Evolutionary conservation across 2,888 invertebrate species (phyloP).

Genomic region (Brachycybe producta): DNA sequence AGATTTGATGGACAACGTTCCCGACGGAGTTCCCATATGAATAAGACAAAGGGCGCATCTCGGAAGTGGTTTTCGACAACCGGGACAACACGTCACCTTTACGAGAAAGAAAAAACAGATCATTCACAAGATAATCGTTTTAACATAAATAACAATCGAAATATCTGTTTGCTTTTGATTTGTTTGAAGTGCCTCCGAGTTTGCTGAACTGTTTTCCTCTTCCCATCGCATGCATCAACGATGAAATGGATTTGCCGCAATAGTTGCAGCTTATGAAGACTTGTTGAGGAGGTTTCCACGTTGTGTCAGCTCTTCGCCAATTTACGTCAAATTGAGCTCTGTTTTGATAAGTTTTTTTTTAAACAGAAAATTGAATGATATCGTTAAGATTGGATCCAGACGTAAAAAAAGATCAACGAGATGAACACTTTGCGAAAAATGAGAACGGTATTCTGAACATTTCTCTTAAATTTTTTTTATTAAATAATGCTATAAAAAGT

Average conservation of each 20-base stretch:
- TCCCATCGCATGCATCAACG: slow-evolving; percentile 50
- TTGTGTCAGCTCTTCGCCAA: slow-evolving; percentile 43
- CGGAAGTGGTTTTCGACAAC: slow-evolving; percentile 87
- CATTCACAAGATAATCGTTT: background rate
- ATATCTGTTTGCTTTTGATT: slow-evolving; percentile 48
- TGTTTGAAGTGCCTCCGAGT: slow-evolving; percentile 52
- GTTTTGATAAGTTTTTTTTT: slow-evolving; percentile 40
- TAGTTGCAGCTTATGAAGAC: slow-evolving; percentile 83
- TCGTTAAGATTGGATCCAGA: background rate
- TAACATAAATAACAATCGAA: background rate
- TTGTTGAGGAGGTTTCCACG: slow-evolving; percentile 31
- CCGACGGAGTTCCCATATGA: slow-evolving; percentile 69
- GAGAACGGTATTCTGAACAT: too few species aligned
- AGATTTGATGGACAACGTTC: slow-evolving; percentile 10
- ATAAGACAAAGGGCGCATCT: slow-evolving; percentile 85
- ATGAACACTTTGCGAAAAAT: too few species aligned
- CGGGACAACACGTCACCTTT: slow-evolving; percentile 81
- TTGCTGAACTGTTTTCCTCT: slow-evolving; percentile 46
- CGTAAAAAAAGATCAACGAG: slow-evolving; percentile 20
- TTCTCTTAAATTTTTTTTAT: too few species aligned
- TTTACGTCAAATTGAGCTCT: slow-evolving; percentile 79
- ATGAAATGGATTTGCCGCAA: slow-evolving; percentile 84
- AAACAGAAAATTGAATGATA: background rate
- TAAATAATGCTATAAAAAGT: too few species aligned
- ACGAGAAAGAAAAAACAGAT: slow-evolving; percentile 27